These are phyloP conservation scores for Listrodromus nycthemerus DNA, from an alignment of 2,888 invertebrate genomes.

Conservation along the genomic window DNA sequence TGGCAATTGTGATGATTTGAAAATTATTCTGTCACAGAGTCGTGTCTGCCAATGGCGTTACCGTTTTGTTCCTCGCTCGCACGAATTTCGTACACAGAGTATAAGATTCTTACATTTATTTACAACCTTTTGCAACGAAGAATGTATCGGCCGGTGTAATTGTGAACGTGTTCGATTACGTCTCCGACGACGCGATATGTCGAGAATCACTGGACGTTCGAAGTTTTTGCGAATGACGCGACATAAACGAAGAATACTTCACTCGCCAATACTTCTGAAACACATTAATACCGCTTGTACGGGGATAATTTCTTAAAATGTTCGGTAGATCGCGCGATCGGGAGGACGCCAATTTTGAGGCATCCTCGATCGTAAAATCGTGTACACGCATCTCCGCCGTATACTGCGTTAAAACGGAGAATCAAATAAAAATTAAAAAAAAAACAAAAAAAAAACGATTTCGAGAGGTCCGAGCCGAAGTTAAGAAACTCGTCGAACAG, in stretches of 20 bases:
- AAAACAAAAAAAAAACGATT: slow-evolving; percentile 24
- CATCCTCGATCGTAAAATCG: slow-evolving; percentile 15
- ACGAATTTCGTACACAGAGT: slow-evolving; percentile 47
- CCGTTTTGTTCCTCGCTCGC: slow-evolving; percentile 35
- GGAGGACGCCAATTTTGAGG: neutral
- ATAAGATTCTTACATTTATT: slow-evolving; percentile 60
- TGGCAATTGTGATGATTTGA: neutral
- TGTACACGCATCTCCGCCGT: neutral
- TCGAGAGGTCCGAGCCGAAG: slow-evolving; percentile 19
- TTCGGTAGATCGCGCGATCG: neutral
- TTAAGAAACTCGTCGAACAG: slow-evolving; percentile 52
- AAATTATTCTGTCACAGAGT: slow-evolving; percentile 2
- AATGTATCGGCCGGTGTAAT: neutral
- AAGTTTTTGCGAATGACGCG: slow-evolving; percentile 2
- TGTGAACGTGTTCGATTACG: neutral
- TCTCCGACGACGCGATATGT: neutral
- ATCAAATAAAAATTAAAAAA: slow-evolving; percentile 18
- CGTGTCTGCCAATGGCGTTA: slow-evolving; percentile 17
- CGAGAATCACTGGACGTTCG: neutral
- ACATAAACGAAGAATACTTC: slow-evolving; percentile 26
- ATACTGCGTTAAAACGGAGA: neutral
- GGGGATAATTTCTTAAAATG: neutral
- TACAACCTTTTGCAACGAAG: slow-evolving; percentile 54
- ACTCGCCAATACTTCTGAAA: slow-evolving; percentile 29
- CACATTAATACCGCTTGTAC: slow-evolving; percentile 17